Conservation (phyloP, 2,797 vertebrate genomes). For the Rhodeus uyekii region DNA sequence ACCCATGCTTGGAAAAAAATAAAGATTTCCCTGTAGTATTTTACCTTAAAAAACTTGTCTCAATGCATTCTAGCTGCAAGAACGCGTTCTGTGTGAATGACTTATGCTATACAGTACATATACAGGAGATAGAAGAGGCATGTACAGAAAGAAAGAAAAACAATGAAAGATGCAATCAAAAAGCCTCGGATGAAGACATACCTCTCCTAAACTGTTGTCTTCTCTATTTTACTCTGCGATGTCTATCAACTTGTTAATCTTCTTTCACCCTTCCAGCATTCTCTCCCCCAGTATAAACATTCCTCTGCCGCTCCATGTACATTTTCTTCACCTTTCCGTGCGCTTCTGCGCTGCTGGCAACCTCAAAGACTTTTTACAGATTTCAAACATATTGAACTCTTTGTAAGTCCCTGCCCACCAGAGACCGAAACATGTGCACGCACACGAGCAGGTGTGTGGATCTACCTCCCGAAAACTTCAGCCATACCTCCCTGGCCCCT, state of each 20-base stretch:
- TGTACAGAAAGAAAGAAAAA: constrained; percentile 4
- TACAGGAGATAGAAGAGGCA: not conserved
- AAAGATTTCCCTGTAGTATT: not conserved
- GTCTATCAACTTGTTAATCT: not conserved
- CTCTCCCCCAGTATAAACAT: constrained; percentile 11
- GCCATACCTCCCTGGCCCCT: constrained; percentile 14
- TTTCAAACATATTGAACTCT: constrained; percentile 59
- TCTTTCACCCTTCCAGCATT: constrained; percentile 8
- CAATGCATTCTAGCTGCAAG: not conserved
- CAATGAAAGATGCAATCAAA: constrained; percentile 10
- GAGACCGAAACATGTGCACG: constrained; percentile 63
- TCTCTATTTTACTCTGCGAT: not conserved
- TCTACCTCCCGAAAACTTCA: constrained; percentile 46
- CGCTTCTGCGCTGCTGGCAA: constrained; percentile 51
- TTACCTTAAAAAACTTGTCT: not conserved
- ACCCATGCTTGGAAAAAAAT: not conserved
- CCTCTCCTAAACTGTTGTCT: constrained; percentile 10
- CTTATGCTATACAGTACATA: not conserved
- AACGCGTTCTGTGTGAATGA: not conserved
- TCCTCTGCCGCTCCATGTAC: not conserved
- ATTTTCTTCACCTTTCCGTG: constrained; percentile 20
- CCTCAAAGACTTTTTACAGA: constrained; percentile 66
- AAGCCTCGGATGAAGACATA: constrained; percentile 22
- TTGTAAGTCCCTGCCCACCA: constrained; percentile 68
- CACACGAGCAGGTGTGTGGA: constrained; percentile 50